Percentiles rank a stretch among this genome's conserved stretches.
phyloP scores from a whole-genome alignment of 1,140 invertebrate species.

The Caerostris extrusa region DNA sequence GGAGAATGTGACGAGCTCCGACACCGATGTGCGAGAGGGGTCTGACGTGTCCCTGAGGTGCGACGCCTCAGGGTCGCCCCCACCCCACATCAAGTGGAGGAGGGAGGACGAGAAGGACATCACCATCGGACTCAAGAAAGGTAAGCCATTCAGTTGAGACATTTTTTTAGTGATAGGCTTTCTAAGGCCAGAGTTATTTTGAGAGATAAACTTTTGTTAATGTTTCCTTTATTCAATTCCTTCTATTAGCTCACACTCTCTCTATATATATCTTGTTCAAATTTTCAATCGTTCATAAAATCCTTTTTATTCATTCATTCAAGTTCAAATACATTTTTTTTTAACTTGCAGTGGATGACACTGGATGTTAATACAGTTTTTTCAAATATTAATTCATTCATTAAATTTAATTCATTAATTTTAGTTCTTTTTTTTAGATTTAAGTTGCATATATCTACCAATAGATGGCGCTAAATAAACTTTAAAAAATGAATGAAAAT shows the following conservation, averaged over 20 bases:
- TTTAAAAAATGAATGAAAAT: no score
- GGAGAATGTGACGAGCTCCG: constrained; percentile 75
- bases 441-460: no score
- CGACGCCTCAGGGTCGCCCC: constrained; percentile 82
- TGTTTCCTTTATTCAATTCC: not conserved
- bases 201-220: not conserved
- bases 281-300: no score
- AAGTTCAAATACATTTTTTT: no score
- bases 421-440: no score
- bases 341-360: no score
- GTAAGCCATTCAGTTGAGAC: constrained; percentile 9
- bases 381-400: no score
- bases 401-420: not conserved
- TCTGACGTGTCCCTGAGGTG: constrained; percentile 80
- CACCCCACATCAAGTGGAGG: constrained; percentile 82
- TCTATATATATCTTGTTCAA: no score
- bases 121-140: constrained; percentile 75
- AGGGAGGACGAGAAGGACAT: constrained; percentile 80
- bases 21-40: constrained; percentile 77
- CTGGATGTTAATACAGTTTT: no score
- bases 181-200: not conserved
- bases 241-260: no score
- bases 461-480: no score
- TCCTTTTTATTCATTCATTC: no score
- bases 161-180: not conserved